Evolutionary conservation across 1,140 invertebrate genomes (phyloP), one percentile per base, ranked within the genome.

Genomic region (Liolophura sinensis): DNA sequence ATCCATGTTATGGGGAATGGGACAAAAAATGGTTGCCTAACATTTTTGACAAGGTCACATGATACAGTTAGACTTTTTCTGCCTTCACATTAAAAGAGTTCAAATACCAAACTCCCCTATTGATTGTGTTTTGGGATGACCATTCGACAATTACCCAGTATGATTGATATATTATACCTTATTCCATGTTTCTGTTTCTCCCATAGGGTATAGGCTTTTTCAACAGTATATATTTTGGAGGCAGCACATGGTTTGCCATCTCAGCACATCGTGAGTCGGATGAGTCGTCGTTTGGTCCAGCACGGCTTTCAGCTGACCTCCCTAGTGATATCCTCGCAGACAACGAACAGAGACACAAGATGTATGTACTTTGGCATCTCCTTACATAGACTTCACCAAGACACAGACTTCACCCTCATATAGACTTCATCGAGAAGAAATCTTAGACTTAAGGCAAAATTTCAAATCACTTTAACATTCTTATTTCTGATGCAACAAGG

Each of bases 241-340:
- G 71, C 15, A 71, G 63, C 40, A 60, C 65, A 18, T 63, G 63
- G 55, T 75, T 72, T 67, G 64, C 70, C n/a, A 58, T 69, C 47
- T 47, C 59, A n/a, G 58, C 25, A n/a, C 62, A 69, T 54, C 54
- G 65, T n/a, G 60, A 58, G 25, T 60, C 62, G 25, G 64, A 60
- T 50, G 61, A 70, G 46, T 52, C 67, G 31, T 62, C 60, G 27
- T 27, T 65, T 16, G 48, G 64, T 20, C 55, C 68, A 49, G 50
- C 70, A 31, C 64, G 65, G 7, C 64, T 62, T 20, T 68, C 67
- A 63, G 51, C 73, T 51, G 70, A 72, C 24, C 50, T 75, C 12
- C 73, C 73, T 48, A 69, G 62, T 54, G 73, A 75, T 64, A 75
- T 75, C 48, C 69, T 70, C n/a, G 66, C 70, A 18, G 31, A 40